phyloP scores from a whole-genome alignment of 2,113 vertebrate genomes.

The Urocitellus parryii region DNA sequence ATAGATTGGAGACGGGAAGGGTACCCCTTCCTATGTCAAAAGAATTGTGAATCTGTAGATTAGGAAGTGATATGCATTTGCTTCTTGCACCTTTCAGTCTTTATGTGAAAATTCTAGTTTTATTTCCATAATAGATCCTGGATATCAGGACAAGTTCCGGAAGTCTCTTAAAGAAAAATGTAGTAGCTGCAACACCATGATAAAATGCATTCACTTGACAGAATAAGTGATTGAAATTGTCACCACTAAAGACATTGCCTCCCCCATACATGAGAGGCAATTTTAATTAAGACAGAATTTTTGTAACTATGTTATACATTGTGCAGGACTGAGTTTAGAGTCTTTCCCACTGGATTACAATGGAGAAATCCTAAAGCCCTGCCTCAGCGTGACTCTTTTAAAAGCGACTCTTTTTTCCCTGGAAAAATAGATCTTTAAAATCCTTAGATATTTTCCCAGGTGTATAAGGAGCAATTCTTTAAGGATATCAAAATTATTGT shows the following conservation, averaged over 20 bases:
- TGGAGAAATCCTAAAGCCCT: not conserved
- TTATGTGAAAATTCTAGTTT: not conserved
- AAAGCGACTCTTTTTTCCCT: not conserved
- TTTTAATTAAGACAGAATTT: not conserved
- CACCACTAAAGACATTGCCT: not conserved
- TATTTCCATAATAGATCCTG: not conserved
- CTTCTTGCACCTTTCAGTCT: not conserved
- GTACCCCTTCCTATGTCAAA: not conserved
- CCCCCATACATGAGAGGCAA: not conserved
- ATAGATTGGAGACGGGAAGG: not conserved
- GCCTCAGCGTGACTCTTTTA: not conserved
- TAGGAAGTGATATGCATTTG: not conserved
- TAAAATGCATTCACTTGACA: not conserved
- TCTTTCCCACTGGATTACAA: not conserved
- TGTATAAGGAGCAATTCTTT: conserved; percentile 21
- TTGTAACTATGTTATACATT: not conserved
- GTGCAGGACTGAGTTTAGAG: no score
- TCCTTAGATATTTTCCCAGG: not conserved
- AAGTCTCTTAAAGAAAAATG: not conserved
- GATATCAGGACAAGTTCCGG: not conserved
- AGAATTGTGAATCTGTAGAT: not conserved
- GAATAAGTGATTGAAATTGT: not conserved
- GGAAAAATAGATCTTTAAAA: conserved; percentile 41
- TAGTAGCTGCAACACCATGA: not conserved
- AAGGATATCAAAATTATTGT: not conserved